Evolutionary conservation across 2,888 invertebrate genomes (phyloP), one percentile per base, ranked within the genome.

Genomic region (Balanococcus diminutus): DNA sequence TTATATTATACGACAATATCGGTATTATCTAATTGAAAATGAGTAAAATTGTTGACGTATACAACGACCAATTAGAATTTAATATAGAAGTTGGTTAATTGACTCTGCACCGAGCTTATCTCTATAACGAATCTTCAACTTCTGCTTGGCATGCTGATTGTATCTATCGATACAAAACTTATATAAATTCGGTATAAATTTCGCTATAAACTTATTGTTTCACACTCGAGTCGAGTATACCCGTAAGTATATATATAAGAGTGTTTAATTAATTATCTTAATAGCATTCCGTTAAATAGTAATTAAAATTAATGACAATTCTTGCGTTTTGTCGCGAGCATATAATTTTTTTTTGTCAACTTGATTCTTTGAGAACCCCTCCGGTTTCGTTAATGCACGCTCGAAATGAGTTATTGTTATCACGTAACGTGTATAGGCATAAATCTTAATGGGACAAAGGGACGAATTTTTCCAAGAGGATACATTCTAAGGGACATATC

Each of bases 381-480:
- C 85, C 61, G 11, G 85, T 85, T 79, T 85, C 85, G 85, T 85
- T 85, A 85, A 85, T 85, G 85, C 28, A 85, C 85, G 85, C 85
- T 85, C 85, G 85, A 85, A 85, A 85, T 85, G 85, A 85, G 85
- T 85, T 85, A 85, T 85, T 85, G 85, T 85, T 85, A 85, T 85
- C 85, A 85, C 85, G 85, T 85, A 75, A 85, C 85, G 79, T 85
- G 85, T 85, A 85, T 72, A 85, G 85, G 75, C 85, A 85, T 85
- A 85, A 85, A 85, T 85, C 85, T 85, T 85, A 46, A 85, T 85
- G 51, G 85, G 85, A 85, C 85, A 85, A 85, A 85, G 85, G 85
- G 85, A 85, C 79, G 85, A 85, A 85, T 85, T 85, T 85, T 85
- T 85, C 85, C 85, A 85, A 85, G 85, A 85, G 85, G 85, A 85